phyloP scores from a whole-genome alignment of 2,113 vertebrate genomes.

The Ginglymostoma cirratum region DNA sequence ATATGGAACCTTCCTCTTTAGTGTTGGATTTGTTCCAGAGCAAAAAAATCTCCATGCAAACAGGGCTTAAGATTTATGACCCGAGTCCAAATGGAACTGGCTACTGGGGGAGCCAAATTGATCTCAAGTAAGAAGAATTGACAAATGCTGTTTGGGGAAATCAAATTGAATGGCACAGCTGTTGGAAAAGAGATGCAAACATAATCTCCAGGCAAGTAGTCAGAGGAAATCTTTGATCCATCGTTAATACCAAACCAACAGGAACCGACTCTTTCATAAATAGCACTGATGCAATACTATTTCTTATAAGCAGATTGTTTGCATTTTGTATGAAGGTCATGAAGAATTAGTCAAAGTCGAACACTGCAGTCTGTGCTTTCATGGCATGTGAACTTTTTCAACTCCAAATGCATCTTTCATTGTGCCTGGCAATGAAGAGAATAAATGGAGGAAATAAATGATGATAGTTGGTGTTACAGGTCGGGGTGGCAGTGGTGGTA shows the following conservation, averaged over 20 bases:
- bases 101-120: conserved; percentile 31
- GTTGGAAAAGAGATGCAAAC: conserved; percentile 32
- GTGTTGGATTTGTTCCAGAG: conserved; percentile 38
- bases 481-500: background rate
- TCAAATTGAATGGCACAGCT: conserved; percentile 28
- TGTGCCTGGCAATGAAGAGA: conserved; percentile 18
- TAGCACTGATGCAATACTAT: conserved; percentile 33
- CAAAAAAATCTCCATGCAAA: conserved; percentile 28
- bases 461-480: background rate
- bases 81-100: conserved; percentile 31
- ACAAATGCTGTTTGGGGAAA: conserved; percentile 30
- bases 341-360: conserved; percentile 35
- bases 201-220: conserved; percentile 33
- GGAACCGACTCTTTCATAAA: conserved; percentile 31
- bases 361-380: conserved; percentile 30
- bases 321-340: conserved; percentile 37
- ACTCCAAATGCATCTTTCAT: conserved; percentile 32
- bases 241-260: conserved; percentile 34
- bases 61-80: conserved; percentile 35
- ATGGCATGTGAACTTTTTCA: conserved; percentile 30
- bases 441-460: conserved; percentile 15
- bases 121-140: conserved; percentile 30
- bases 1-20: conserved; percentile 33
- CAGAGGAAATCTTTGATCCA: conserved; percentile 33
- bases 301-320: conserved; percentile 34